Evolutionary conservation across 1,140 invertebrate species (phyloP).

Genomic region (Trichonephila clavipes): DNA sequence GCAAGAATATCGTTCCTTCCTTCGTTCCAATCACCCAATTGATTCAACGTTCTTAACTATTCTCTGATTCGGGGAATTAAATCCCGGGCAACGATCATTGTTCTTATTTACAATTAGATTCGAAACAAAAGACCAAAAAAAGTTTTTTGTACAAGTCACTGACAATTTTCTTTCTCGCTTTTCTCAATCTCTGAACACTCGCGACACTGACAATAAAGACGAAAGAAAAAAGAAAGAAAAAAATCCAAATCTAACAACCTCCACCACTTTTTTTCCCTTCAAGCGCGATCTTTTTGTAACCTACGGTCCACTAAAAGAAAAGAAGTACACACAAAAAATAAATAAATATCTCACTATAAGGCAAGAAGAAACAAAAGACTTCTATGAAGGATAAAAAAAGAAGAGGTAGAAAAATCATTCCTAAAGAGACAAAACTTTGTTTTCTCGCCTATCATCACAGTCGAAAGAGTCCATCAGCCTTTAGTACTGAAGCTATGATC

Average conservation of each 20-base stretch:
- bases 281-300: conserved; percentile 60
- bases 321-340: conserved; percentile 6
- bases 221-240: conserved; percentile 1
- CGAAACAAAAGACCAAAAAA: conserved; percentile 14
- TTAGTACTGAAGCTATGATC: conserved; percentile 61
- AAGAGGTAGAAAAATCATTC: conserved; percentile 5
- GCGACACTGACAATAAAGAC: conserved; percentile 21
- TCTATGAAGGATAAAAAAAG: not conserved
- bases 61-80: not conserved
- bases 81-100: not conserved
- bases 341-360: not conserved
- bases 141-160: conserved; percentile 1
- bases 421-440: conserved; percentile 70
- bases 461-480: conserved; percentile 65
- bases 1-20: too few species aligned
- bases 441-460: conserved; percentile 64
- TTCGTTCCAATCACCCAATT: too few species aligned
- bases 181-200: conserved; percentile 36
- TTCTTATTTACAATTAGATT: conserved; percentile 37
- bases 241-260: conserved; percentile 13
- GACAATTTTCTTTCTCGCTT: conserved; percentile 43
- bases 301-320: conserved; percentile 25
- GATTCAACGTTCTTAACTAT: too few species aligned
- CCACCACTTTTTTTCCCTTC: not conserved
- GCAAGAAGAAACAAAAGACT: conserved; percentile 11